These are phyloP conservation scores for Mustelus asterias DNA, from an alignment of 2,113 vertebrate species.

Conservation along the genomic window DNA sequence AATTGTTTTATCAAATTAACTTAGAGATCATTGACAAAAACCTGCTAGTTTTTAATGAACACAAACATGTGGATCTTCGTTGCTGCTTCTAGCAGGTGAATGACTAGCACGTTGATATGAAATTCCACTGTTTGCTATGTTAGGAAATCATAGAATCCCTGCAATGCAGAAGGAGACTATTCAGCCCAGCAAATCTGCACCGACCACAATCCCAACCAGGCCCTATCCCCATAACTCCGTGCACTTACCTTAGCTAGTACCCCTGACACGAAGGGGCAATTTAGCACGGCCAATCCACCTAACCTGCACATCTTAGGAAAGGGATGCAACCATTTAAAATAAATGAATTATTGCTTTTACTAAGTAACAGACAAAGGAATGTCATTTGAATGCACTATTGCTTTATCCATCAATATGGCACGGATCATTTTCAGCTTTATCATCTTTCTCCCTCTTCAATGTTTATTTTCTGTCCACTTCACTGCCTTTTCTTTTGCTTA, in stretches of 20 bases:
- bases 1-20: not conserved
- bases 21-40: not conserved
- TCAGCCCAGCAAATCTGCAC: too few species aligned
- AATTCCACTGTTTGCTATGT: not conserved
- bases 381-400: not conserved
- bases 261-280: too few species aligned
- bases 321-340: not conserved
- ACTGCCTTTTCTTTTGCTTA: not conserved
- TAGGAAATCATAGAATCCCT: not conserved
- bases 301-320: not conserved
- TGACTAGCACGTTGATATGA: not conserved
- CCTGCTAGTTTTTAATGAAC: not conserved
- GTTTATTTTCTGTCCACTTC: not conserved
- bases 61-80: not conserved
- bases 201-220: too few species aligned
- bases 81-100: not conserved
- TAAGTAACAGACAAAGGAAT: not conserved
- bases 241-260: too few species aligned
- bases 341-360: not conserved
- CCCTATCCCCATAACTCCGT: too few species aligned
- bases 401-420: not conserved
- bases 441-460: not conserved
- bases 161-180: too few species aligned
- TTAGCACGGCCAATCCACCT: too few species aligned
- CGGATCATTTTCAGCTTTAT: not conserved